These are phyloP conservation scores for Laticauda laticaudata DNA, from an alignment of 2,113 vertebrate genomes.

Conservation along the genomic window DNA sequence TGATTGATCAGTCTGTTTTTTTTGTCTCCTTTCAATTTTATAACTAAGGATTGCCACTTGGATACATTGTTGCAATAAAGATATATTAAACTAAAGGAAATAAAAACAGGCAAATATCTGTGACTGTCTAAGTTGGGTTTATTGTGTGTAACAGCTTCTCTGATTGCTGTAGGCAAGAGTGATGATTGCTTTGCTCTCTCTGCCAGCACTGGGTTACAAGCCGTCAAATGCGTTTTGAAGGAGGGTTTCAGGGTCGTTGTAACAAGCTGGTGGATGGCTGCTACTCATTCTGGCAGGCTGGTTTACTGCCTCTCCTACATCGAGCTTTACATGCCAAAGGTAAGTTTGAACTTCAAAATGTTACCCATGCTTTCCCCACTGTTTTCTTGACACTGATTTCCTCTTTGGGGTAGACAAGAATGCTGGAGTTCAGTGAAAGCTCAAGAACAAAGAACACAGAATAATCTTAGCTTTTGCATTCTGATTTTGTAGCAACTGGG, in stretches of 20 bases:
- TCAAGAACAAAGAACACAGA: background rate
- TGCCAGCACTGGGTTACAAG: conserved; percentile 88
- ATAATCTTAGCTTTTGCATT: background rate
- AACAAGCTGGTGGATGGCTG: conserved; percentile 98
- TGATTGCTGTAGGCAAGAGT: rapidly evolving
- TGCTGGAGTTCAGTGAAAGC: background rate
- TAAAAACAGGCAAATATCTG: background rate
- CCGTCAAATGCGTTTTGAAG: conserved; percentile 94
- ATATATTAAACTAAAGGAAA: background rate
- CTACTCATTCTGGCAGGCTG: conserved; percentile 99
- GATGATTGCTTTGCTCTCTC: background rate
- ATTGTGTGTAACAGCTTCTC: background rate
- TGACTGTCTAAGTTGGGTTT: background rate
- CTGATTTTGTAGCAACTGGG: background rate
- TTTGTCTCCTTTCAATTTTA: background rate
- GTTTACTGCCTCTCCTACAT: conserved; percentile 90
- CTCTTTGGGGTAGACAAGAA: background rate
- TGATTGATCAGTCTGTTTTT: background rate
- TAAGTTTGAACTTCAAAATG: conserved; percentile 53
- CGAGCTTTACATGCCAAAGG: conserved; percentile 86
- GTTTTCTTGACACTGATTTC: background rate
- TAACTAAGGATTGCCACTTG: background rate
- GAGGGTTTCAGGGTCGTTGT: conserved; percentile 95
- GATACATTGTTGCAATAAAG: background rate
- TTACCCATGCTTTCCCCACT: background rate